Conservation (phyloP, 2,113 vertebrate species). For the Phocoena sinus region DNA sequence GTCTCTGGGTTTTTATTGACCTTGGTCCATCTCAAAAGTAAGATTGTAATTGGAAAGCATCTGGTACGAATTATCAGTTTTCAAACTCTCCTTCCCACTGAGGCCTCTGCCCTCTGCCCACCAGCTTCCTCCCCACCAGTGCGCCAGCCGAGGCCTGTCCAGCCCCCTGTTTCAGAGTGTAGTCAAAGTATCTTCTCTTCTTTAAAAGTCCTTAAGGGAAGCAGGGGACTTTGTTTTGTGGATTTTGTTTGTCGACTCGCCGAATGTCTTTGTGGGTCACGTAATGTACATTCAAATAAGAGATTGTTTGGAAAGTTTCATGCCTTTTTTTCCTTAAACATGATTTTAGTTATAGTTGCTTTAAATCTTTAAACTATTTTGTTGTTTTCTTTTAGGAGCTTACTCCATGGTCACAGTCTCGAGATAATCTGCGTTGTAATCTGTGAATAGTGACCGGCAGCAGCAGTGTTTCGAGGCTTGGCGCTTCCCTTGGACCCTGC, state of each 20-base stretch:
- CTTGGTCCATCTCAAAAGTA: background rate
- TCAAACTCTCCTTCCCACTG: fast-evolving
- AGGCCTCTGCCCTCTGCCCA: fast-evolving
- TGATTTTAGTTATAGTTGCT: background rate
- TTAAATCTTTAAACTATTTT: background rate
- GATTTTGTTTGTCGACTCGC: background rate
- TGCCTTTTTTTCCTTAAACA: background rate
- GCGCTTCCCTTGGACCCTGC: constrained; percentile 41
- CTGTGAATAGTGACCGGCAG: background rate
- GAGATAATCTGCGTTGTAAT: constrained; percentile 25
- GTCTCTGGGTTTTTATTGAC: background rate
- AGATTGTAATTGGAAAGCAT: background rate
- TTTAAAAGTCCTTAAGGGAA: background rate
- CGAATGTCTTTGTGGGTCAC: background rate
- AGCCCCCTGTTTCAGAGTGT: background rate
- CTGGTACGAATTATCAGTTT: fast-evolving
- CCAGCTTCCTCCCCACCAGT: no score
- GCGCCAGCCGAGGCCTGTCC: background rate
- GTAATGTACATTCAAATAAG: background rate
- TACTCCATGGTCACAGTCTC: background rate
- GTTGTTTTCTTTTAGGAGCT: constrained; percentile 50
- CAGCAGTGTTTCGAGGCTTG: background rate
- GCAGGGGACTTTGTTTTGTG: fast-evolving
- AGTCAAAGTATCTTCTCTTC: no score
- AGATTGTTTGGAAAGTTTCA: background rate